These are phyloP conservation scores for Rhinoraja longicauda DNA, from an alignment of 2,797 vertebrate species.

Conservation along the genomic window DNA sequence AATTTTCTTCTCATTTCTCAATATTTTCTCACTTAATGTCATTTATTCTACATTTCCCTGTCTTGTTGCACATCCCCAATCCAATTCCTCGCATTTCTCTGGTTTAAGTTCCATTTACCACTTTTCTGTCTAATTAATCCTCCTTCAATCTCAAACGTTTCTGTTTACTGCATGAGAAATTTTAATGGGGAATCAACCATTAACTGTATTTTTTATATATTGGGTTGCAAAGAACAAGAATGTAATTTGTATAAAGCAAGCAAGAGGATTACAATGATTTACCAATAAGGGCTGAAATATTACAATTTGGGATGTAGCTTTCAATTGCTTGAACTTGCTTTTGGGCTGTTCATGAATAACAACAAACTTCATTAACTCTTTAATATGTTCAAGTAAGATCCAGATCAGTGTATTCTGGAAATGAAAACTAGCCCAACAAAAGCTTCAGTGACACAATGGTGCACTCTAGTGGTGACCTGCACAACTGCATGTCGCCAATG, in stretches of 20 bases:
- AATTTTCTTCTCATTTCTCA: too few relatives aligned
- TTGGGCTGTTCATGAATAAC: not conserved
- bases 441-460: not conserved
- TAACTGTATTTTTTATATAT: not conserved
- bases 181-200: not conserved
- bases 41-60: too few relatives aligned
- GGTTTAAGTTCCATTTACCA: too few relatives aligned
- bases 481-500: not conserved
- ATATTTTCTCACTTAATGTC: too few relatives aligned
- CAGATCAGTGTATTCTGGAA: not conserved
- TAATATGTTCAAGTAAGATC: not conserved
- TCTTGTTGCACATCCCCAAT: too few relatives aligned
- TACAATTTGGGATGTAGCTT: not conserved
- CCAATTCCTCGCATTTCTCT: too few relatives aligned
- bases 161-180: too few relatives aligned
- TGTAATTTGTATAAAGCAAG: not conserved
- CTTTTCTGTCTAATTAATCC: too few relatives aligned
- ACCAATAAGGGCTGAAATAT: not conserved
- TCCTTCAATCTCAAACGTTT: too few relatives aligned
- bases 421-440: not conserved
- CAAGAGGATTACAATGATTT: not conserved
- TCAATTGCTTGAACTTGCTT: not conserved
- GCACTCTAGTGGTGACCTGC: slow-evolving; percentile 15
- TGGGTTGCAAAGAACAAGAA: too few relatives aligned
- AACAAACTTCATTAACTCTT: not conserved